Evolutionary conservation across 2,888 invertebrate genomes (phyloP).

Genomic region (Amphipoea lucens): DNA sequence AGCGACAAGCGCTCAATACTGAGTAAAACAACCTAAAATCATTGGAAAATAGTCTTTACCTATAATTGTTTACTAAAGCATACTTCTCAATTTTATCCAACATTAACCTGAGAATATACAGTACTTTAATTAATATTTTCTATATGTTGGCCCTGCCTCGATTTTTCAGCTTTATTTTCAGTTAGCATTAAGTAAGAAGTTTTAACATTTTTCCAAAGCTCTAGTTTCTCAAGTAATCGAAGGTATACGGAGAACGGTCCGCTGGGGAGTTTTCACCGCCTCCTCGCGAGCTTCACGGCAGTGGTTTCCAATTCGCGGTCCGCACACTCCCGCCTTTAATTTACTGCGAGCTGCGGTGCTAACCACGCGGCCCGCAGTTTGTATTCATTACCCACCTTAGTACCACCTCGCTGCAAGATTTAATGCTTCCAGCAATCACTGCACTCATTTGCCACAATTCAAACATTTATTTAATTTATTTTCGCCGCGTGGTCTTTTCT

Average conservation of each 20-base stretch:
- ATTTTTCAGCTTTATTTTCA: slow-evolving; percentile 18
- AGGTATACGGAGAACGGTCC: slow-evolving; percentile 75
- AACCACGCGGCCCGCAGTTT: slow-evolving; percentile 87
- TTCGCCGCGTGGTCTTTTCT: slow-evolving; percentile 46
- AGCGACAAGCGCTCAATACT: background rate
- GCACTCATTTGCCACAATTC: slow-evolving; percentile 81
- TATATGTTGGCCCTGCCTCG: background rate
- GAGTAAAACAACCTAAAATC: background rate
- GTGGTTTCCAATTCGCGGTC: slow-evolving; percentile 81
- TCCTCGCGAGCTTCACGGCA: slow-evolving; percentile 67
- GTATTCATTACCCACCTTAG: slow-evolving; percentile 88
- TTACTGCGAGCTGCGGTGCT: slow-evolving; percentile 86
- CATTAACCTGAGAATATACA: background rate
- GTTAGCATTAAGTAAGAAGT: slow-evolving; percentile 25
- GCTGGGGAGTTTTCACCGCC: slow-evolving; percentile 72
- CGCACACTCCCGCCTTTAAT: slow-evolving; percentile 81
- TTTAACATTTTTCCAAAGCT: slow-evolving; percentile 45
- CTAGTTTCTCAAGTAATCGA: slow-evolving; percentile 70
- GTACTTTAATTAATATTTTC: background rate
- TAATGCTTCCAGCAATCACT: slow-evolving; percentile 82
- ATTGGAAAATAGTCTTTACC: background rate
- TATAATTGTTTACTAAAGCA: too few species aligned
- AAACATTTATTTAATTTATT: slow-evolving; percentile 80
- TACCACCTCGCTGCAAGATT: slow-evolving; percentile 80
- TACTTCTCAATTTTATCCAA: background rate